Conservation (phyloP, 1,140 invertebrate genomes). For the Lepidotrigona ventralis region DNA sequence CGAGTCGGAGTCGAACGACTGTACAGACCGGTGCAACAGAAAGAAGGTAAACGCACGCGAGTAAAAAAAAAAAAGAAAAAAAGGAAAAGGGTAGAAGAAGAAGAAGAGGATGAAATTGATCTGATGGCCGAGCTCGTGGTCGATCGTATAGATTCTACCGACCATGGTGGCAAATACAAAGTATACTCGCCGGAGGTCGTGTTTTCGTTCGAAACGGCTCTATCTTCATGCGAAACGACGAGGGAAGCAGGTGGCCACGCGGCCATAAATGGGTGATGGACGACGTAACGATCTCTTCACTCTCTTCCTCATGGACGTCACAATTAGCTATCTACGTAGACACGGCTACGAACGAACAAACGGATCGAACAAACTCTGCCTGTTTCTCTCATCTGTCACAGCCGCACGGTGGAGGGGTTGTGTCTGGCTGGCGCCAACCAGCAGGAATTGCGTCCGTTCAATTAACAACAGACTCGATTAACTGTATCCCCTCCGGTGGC, state of each 20-base stretch:
- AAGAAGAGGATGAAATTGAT: conserved; percentile 43
- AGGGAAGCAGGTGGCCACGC: conserved; percentile 60
- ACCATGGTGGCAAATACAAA: conserved; percentile 56
- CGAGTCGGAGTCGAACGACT: neutral
- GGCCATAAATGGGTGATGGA: conserved; percentile 72
- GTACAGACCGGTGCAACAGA: too few species aligned
- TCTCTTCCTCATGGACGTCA: conserved; percentile 63
- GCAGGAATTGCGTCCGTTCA: conserved; percentile 38
- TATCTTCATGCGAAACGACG: conserved; percentile 69
- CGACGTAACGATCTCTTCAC: conserved; percentile 69
- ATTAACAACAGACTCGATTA: conserved; percentile 48
- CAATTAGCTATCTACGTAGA: conserved; percentile 58
- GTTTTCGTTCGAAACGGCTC: conserved; percentile 72
- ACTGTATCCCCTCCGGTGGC: conserved; percentile 24
- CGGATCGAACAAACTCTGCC: conserved; percentile 33
- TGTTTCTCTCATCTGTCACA: neutral
- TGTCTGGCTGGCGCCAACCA: neutral
- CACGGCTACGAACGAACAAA: conserved; percentile 29
- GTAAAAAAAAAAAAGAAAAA: neutral
- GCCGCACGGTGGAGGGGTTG: neutral
- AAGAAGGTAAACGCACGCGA: neutral
- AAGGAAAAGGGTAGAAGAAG: neutral
- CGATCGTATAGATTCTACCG: neutral
- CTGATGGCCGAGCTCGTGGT: conserved; percentile 1
- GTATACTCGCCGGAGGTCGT: conserved; percentile 75